Percentiles rank a stretch among this genome's conserved stretches.
Conservation (phyloP, 2,888 invertebrate genomes). For the Polyommatus iphigenia region DNA sequence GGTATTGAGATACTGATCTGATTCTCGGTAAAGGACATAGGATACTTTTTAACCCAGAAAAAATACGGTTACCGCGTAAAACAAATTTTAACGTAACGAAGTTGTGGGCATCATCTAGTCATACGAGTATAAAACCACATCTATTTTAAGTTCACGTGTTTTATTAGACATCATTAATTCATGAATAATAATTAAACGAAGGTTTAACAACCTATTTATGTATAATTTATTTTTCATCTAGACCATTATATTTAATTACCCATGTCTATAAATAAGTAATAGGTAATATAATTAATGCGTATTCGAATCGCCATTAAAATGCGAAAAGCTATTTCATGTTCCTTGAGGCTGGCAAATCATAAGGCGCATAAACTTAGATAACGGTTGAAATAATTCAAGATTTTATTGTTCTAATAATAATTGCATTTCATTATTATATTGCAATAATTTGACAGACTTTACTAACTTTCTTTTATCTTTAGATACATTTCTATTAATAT, state of each 20-base stretch:
- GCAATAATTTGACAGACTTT: too few species aligned
- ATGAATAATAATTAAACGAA: conserved; percentile 3
- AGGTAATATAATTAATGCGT: background rate
- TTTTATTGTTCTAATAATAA: background rate
- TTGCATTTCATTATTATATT: background rate
- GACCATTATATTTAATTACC: conserved; percentile 12
- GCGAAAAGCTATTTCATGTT: background rate
- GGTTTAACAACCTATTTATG: background rate
- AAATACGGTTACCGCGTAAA: too few species aligned
- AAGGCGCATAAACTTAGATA: background rate
- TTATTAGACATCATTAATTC: background rate
- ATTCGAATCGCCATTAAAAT: background rate
- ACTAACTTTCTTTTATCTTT: too few species aligned
- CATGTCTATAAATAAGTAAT: conserved; percentile 11
- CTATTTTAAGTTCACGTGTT: background rate
- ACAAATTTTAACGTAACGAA: too few species aligned
- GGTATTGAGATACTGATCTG: background rate
- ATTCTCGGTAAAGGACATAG: too few species aligned
- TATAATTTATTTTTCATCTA: background rate
- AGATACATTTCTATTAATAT: too few species aligned
- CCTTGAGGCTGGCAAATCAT: background rate
- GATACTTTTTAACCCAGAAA: too few species aligned
- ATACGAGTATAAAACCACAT: background rate
- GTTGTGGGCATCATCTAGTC: too few species aligned
- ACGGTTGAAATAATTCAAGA: background rate